A percentile compares a stretch with the other conserved stretches of the same genome.
phyloP scores from a whole-genome alignment of 2,113 vertebrate species.

The Prietella phreatophila region DNA sequence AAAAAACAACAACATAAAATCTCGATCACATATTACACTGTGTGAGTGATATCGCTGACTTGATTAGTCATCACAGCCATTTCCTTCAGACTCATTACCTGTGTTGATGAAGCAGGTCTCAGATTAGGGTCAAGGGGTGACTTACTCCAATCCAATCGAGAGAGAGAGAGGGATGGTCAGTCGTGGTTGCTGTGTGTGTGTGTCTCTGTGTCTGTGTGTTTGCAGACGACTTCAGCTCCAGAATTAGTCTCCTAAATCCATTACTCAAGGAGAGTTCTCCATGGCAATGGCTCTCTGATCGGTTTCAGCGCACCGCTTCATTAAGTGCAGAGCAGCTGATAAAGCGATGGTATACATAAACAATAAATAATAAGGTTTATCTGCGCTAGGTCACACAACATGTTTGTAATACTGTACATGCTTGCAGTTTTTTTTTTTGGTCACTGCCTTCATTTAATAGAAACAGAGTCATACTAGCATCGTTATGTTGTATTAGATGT shows the following conservation, averaged over 20 bases:
- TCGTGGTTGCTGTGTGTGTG: neutral
- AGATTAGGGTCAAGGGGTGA: conserved; percentile 18
- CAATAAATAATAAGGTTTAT: neutral
- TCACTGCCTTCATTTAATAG: neutral
- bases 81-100: neutral
- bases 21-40: neutral
- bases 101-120: conserved; percentile 18
- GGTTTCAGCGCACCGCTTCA: conserved; percentile 23
- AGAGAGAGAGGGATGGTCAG: neutral
- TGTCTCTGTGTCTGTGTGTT: neutral
- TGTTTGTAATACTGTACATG: neutral
- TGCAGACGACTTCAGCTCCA: conserved; percentile 11
- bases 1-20: too few species aligned
- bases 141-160: neutral
- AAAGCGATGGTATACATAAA: neutral
- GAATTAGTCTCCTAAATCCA: conserved; percentile 65
- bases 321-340: neutral
- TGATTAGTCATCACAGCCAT: neutral
- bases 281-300: conserved; percentile 23
- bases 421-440: neutral
- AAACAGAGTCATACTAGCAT: neutral
- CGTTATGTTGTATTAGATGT: too few species aligned
- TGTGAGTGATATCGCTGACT: neutral
- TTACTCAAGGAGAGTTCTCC: conserved; percentile 54
- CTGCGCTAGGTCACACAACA: neutral